Percentiles rank a stretch among this genome's conserved stretches.
phyloP scores from a whole-genome alignment of 2,888 invertebrate genomes.

The Uropetala carovei region DNA sequence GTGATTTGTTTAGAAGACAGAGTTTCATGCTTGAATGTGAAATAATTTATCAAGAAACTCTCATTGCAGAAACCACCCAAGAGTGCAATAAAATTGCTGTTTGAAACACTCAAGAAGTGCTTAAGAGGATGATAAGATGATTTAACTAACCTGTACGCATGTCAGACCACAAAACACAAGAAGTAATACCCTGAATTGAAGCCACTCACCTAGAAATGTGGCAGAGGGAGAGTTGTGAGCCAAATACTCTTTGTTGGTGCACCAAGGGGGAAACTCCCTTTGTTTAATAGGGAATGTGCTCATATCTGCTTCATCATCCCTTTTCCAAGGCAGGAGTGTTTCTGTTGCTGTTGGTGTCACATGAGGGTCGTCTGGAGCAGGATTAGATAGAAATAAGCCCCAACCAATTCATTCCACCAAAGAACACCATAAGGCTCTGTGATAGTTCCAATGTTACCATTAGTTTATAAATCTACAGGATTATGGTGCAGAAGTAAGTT shows the following conservation, averaged over 20 bases:
- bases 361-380: slow-evolving; percentile 81
- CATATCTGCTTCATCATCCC: slow-evolving; percentile 84
- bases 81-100: too few relatives aligned
- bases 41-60: neutral
- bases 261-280: slow-evolving; percentile 96
- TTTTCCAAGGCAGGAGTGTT: slow-evolving; percentile 94
- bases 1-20: too few relatives aligned
- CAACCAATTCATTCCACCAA: slow-evolving; percentile 27
- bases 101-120: neutral
- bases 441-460: neutral
- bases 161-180: neutral
- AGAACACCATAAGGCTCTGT: neutral
- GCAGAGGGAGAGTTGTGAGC: slow-evolving; percentile 94
- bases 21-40: neutral
- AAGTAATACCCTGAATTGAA: neutral
- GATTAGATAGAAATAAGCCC: slow-evolving; percentile 45
- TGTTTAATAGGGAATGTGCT: slow-evolving; percentile 83
- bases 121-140: neutral
- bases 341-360: slow-evolving; percentile 93
- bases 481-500: neutral
- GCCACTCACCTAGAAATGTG: slow-evolving; percentile 87
- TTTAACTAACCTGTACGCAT: too few relatives aligned
- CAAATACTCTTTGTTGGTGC: slow-evolving; percentile 94
- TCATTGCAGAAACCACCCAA: neutral
- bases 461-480: slow-evolving; percentile 12